Evolutionary conservation across 1,140 invertebrate genomes (phyloP), one percentile per base, ranked within the genome.

Genomic region (Ceratina australensis): DNA sequence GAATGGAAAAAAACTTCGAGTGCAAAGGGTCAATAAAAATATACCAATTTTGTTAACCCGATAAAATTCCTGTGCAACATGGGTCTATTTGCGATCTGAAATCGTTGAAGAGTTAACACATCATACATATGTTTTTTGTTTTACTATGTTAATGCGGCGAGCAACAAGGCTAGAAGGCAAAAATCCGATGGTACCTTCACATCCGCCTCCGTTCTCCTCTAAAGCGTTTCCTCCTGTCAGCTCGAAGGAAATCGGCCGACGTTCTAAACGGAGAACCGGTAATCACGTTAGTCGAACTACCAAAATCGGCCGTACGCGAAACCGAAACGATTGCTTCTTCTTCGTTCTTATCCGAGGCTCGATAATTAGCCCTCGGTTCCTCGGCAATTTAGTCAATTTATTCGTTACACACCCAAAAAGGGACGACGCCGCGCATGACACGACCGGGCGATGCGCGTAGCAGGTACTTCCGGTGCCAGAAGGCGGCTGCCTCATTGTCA

Each of bases 401-500:
- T 82, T 86, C 80, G 73, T 79, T 82, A 79, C 77, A 59, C 73
- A 76, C 66, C 12, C 20, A n/a, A 18, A 66, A 50, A 26, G 28
- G 52, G 75, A 86, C 50, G 64, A 72, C 64, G 65, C 67, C 22
- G 57, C 22, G 57, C 68, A 80, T 82, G 82, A 85, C 33, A 42
- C 33, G 33, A 42, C 33, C 72, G 67, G 76, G 42, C 60, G 57
- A 52, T 69, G 79, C 54, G 47, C 49, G 64, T 79, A 74, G 72
- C 84, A 69, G 73, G 61, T 60, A 86, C 79, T 86, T 86, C 85
- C 85, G 84, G 85, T 86, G 81, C 66, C 85, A 72, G 67, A 47
- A 83, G 79, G 73, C 79, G 67, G 69, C 68, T 60, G 81, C 57
- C 82, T 86, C 82, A 87, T 87, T 86, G 83, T 87, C 83, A 85